Evolutionary conservation across 2,797 vertebrate species (phyloP).

Genomic region (Tinamus major): DNA sequence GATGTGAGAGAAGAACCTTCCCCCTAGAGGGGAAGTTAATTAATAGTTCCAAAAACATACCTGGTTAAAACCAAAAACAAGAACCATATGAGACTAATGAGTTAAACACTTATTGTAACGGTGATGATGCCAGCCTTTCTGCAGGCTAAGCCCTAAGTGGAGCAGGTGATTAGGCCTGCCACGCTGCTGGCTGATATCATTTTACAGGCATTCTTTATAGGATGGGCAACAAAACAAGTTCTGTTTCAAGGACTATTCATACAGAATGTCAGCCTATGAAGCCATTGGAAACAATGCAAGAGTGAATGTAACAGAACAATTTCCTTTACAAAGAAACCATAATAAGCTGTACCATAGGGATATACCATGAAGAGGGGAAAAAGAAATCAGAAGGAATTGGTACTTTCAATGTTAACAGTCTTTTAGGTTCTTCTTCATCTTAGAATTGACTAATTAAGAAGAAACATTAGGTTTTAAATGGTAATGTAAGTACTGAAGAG

Average conservation of each 20-base stretch:
- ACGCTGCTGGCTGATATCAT: background rate
- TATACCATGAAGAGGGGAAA: background rate
- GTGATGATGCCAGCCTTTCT: background rate
- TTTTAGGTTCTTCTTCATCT: background rate
- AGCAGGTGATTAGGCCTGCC: background rate
- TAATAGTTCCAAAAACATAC: background rate
- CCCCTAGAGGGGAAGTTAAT: background rate
- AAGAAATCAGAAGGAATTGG: background rate
- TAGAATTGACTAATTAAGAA: background rate
- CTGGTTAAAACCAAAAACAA: rapidly evolving
- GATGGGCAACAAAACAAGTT: background rate
- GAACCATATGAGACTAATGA: background rate
- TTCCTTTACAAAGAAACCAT: background rate
- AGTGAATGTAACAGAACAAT: background rate
- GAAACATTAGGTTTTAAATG: background rate
- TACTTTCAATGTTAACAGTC: background rate
- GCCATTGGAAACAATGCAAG: background rate
- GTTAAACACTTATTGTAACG: background rate
- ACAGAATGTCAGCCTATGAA: background rate
- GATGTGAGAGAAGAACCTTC: background rate
- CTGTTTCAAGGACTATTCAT: background rate
- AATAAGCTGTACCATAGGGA: background rate
- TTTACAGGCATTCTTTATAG: background rate
- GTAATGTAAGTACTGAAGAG: background rate
- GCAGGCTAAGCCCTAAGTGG: background rate